phyloP scores from a whole-genome alignment of 2,888 invertebrate genomes.

The Eumerus sabulonum region DNA sequence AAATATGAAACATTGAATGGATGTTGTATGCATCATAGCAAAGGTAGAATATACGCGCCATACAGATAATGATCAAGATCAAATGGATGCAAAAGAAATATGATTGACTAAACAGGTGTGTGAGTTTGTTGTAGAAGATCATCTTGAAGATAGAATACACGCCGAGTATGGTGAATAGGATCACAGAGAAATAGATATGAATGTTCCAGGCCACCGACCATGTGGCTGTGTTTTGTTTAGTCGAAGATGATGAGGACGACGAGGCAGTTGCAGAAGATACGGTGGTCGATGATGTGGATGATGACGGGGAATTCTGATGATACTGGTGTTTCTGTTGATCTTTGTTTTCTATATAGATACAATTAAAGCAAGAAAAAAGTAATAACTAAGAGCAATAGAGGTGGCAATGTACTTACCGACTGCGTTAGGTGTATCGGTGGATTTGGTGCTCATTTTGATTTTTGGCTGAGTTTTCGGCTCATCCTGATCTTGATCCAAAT shows the following conservation, averaged over 20 bases:
- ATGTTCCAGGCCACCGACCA: slow-evolving; percentile 95
- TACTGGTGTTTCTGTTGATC: slow-evolving; percentile 57
- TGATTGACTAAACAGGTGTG: slow-evolving; percentile 91
- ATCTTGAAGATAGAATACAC: slow-evolving; percentile 92
- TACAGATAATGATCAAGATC: slow-evolving; percentile 89
- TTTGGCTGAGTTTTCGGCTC: slow-evolving; percentile 72
- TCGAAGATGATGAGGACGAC: slow-evolving; percentile 68
- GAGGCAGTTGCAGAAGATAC: slow-evolving; percentile 55
- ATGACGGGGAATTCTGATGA: slow-evolving; percentile 52
- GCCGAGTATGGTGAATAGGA: slow-evolving; percentile 90
- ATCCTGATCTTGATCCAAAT: slow-evolving; percentile 63
- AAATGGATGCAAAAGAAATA: slow-evolving; percentile 93
- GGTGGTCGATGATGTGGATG: slow-evolving; percentile 59
- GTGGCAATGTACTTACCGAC: slow-evolving; percentile 28
- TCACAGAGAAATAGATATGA: slow-evolving; percentile 92
- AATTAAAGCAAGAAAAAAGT: not conserved
- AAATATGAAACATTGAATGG: slow-evolving; percentile 87
- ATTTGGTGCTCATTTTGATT: slow-evolving; percentile 71
- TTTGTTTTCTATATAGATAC: not conserved
- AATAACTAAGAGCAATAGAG: not conserved
- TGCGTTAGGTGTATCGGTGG: slow-evolving; percentile 66
- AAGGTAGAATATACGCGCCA: slow-evolving; percentile 90
- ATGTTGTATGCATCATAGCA: slow-evolving; percentile 96
- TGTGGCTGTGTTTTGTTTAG: slow-evolving; percentile 77
- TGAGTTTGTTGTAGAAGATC: slow-evolving; percentile 90